phyloP scores from a whole-genome alignment of 2,888 invertebrate species.

The Helobdella robusta region DNA sequence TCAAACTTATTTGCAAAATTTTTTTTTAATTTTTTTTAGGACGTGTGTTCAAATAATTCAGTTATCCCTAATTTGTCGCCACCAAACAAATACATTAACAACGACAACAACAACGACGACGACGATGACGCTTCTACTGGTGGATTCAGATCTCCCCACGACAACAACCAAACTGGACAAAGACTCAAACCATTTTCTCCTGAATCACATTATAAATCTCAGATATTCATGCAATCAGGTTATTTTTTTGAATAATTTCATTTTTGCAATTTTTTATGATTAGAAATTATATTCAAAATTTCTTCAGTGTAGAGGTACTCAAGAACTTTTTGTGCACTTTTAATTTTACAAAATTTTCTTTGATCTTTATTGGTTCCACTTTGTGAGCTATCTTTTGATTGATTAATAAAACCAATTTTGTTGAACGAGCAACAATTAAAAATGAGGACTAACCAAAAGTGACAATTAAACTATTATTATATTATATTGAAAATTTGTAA shows the following conservation, averaged over 20 bases:
- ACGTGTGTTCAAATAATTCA: constrained; percentile 22
- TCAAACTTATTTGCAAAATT: not conserved
- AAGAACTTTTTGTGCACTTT: too few species aligned
- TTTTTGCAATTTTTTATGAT: too few species aligned
- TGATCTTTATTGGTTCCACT: too few species aligned
- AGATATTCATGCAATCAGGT: constrained; percentile 26
- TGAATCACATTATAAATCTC: constrained; percentile 24
- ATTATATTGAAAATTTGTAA: too few species aligned
- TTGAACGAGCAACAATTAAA: too few species aligned
- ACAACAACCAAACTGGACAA: constrained; percentile 15
- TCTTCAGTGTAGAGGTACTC: too few species aligned
- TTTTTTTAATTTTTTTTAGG: not conserved
- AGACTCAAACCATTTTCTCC: constrained; percentile 20
- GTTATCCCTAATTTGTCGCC: constrained; percentile 19
- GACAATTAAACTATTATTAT: too few species aligned
- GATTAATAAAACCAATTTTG: too few species aligned
- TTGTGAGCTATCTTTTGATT: too few species aligned
- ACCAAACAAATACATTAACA: constrained; percentile 18
- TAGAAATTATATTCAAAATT: too few species aligned
- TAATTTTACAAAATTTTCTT: too few species aligned
- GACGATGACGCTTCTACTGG: constrained; percentile 17
- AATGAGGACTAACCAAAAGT: too few species aligned
- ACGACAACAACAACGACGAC: constrained; percentile 7
- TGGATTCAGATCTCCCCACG: constrained; percentile 2
- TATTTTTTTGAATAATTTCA: not conserved